These are phyloP conservation scores for Antrozous pallidus DNA, from an alignment of 2,797 vertebrate genomes.

Conservation along the genomic window DNA sequence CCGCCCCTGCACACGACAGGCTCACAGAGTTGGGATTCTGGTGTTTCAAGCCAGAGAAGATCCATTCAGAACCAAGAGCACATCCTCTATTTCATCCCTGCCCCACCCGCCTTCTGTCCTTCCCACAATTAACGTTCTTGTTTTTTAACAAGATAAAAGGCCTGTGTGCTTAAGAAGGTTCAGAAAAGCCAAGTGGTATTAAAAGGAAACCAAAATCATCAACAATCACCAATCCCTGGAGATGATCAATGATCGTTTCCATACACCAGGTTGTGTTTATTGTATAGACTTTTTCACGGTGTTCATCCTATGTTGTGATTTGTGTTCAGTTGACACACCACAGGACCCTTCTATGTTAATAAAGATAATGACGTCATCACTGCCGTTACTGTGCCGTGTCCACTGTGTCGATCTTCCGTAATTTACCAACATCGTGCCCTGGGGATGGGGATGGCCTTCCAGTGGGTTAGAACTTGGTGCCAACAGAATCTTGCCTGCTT, in stretches of 20 bases:
- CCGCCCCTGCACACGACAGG: too few relatives aligned
- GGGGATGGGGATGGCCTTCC: not conserved
- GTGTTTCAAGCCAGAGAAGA: not conserved
- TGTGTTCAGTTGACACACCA: not conserved
- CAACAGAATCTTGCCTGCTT: not conserved
- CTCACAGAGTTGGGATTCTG: not conserved
- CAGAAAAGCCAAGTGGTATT: not conserved
- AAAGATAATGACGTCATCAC: not conserved
- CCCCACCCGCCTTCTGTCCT: not conserved
- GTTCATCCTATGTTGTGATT: not conserved
- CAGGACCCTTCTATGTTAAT: not conserved
- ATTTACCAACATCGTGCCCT: not conserved
- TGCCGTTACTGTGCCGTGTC: not conserved
- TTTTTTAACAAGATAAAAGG: not conserved
- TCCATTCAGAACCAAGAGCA: not conserved
- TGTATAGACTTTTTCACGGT: not conserved
- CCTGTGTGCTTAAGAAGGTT: not conserved
- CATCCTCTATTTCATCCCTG: not conserved
- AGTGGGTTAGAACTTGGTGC: not conserved
- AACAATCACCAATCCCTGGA: not conserved
- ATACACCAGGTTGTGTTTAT: not conserved
- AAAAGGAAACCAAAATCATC: conserved; percentile 31
- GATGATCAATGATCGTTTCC: not conserved
- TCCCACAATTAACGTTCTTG: not conserved
- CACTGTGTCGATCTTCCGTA: not conserved